Percentiles rank a stretch among this genome's conserved stretches.
Conservation (phyloP, 2,113 vertebrate species). For the Romanogobio albipinnatus region DNA sequence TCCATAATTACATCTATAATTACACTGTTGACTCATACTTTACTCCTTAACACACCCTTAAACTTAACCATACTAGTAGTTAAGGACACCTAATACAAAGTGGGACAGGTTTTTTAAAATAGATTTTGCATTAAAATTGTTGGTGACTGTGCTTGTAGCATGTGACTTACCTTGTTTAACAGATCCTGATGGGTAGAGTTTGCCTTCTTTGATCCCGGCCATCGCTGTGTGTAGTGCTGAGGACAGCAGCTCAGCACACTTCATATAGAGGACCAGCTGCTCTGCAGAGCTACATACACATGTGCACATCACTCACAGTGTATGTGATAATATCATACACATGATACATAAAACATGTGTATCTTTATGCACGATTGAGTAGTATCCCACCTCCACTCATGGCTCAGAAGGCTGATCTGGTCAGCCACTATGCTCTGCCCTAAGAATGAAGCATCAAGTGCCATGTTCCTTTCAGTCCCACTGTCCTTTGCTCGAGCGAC, state of each 20-base stretch:
- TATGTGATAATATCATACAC: not conserved
- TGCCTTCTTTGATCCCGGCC: slow-evolving; percentile 84
- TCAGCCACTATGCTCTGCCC: slow-evolving; percentile 91
- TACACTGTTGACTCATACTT: no score
- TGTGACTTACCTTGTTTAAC: slow-evolving; percentile 88
- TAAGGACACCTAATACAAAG: no score
- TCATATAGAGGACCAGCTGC: slow-evolving; percentile 93
- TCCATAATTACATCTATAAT: no score
- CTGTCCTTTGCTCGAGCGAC: slow-evolving; percentile 83
- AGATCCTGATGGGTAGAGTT: slow-evolving; percentile 84
- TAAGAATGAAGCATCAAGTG: slow-evolving; percentile 76
- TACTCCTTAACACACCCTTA: no score
- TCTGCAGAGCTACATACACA: slow-evolving; percentile 83
- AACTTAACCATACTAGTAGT: no score
- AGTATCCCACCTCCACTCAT: slow-evolving; percentile 88
- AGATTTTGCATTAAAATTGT: no score
- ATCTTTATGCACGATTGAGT: not conserved
- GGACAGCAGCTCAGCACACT: slow-evolving; percentile 90
- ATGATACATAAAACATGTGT: not conserved
- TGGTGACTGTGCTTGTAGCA: no score
- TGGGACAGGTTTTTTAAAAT: no score
- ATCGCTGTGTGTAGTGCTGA: slow-evolving; percentile 85
- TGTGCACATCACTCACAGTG: slow-evolving; percentile 4
- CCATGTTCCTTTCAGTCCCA: slow-evolving; percentile 67
- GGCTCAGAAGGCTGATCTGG: slow-evolving; percentile 93